Base-by-base conservation (phyloP, 2,888 invertebrate species). In the Microplitis deprimator region DNA sequence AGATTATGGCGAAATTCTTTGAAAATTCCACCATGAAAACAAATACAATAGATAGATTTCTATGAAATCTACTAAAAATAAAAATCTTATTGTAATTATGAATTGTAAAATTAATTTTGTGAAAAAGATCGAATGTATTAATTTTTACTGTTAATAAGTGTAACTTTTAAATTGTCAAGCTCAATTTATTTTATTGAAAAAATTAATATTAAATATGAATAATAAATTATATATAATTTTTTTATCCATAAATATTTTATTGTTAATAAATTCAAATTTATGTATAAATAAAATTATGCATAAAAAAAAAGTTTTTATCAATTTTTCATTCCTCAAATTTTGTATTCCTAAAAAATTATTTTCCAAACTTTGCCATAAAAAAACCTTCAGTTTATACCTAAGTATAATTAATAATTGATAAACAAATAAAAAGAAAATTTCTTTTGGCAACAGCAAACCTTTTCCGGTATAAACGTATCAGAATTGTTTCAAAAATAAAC, bases 401-500 rank as follows among this genome's bases (percentile, higher is more conserved):
- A 13, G 50, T 50, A 50, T 50, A 4, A 50, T 13, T 50, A 50
- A 50, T 50, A 8, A 50, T 13, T 50, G 6, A 50, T 50, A 8
- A 50, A 50, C 6, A 50, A 50, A 50, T 50, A 50, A 50, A 10
- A 50, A 5, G 13, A 50, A 8, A 41, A 8, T 50, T 50, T 50
- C 13, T 50, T 50, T 50, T 50, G 50, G 50, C 50, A 50, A 50
- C 13, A 50, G 5, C 13, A 13, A 50, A 10, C 4, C 50, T 13
- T 50, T 50, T 50, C 50, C 50, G 50, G 50, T 13, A 13, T 50
- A 8, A 50, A 59, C 20, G 10, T 20, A 8, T 10, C 10, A 16
- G 60, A 59, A 59, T 16, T 40, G 10, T 40, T 68, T 7, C 60
- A 29, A 38, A 70, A 70, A 70, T 70, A 70, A 38, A 59, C 38